Percentiles rank a stretch among this genome's conserved stretches.
Evolutionary conservation across 2,888 invertebrate species (phyloP).

Genomic region (Incurvaria masculella): DNA sequence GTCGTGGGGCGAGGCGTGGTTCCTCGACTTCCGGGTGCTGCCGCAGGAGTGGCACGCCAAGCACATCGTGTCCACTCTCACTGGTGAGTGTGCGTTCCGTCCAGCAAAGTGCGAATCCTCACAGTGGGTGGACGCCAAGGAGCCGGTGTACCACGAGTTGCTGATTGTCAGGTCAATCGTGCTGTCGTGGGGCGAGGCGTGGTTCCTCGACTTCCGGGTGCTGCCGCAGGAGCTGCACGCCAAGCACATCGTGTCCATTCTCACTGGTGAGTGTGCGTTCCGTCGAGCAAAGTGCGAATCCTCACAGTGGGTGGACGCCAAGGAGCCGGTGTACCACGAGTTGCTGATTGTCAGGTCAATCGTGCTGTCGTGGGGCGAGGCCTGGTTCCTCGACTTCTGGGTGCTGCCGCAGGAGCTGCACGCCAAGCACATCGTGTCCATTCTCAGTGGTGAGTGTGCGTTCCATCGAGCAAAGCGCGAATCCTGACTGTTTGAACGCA

Average conservation of each 20-base stretch:
- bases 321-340: constrained; percentile 37
- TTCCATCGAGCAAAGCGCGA: too few relatives aligned
- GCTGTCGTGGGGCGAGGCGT: constrained; percentile 78
- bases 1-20: constrained; percentile 84
- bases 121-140: too few relatives aligned
- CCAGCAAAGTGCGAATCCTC: too few relatives aligned
- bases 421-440: constrained; percentile 58
- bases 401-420: constrained; percentile 84
- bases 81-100: too few relatives aligned
- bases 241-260: constrained; percentile 31
- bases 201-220: constrained; percentile 81
- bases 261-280: too few relatives aligned
- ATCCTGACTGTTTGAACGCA: too few relatives aligned
- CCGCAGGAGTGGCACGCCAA: constrained; percentile 69
- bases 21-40: constrained; percentile 76
- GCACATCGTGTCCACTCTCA: too few relatives aligned
- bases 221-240: constrained; percentile 72
- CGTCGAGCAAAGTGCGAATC: too few relatives aligned
- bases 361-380: constrained; percentile 87
- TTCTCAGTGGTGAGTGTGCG: too few relatives aligned
- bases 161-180: constrained; percentile 62
- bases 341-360: constrained; percentile 71
- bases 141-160: constrained; percentile 31
- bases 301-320: constrained; percentile 16
- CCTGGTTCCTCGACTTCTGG: constrained; percentile 91